These are phyloP conservation scores for Chelidonichthys spinosus DNA, from an alignment of 2,797 vertebrate genomes.

Conservation along the genomic window DNA sequence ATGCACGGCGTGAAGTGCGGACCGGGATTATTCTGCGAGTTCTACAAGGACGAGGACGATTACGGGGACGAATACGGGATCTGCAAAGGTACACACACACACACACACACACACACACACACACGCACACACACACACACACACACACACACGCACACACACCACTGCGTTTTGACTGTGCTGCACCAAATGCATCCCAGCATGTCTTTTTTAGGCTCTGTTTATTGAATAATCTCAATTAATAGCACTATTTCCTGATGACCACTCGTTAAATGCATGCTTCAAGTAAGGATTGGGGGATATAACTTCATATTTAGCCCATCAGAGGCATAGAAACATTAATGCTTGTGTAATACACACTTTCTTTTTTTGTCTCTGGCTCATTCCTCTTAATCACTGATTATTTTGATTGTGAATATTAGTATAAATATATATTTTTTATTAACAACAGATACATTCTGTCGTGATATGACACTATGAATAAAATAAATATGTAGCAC, in stretches of 20 bases:
- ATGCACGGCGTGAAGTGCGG: constrained; percentile 99
- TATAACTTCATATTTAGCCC: constrained; percentile 7
- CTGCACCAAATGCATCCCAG: constrained; percentile 54
- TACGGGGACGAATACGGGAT: constrained; percentile 98
- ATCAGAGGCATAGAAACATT: constrained; percentile 8
- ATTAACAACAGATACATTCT: no score
- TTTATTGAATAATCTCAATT: neutral
- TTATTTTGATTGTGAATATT: neutral
- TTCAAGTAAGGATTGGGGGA: neutral
- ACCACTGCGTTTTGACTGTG: constrained; percentile 31
- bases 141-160: no score
- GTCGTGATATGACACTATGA: no score
- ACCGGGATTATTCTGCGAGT: constrained; percentile 95
- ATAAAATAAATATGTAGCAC: no score
- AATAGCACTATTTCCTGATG: neutral
- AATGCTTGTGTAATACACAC: constrained; percentile 7
- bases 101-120: no score
- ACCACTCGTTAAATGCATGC: neutral
- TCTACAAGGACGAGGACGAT: constrained; percentile 97
- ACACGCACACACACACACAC: neutral
- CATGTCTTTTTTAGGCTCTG: constrained; percentile 4
- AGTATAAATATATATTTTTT: no score
- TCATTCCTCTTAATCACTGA: neutral
- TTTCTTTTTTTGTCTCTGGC: neutral
- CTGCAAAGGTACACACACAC: constrained; percentile 89